Percentiles rank a stretch among this genome's conserved stretches.
Evolutionary conservation across 2,113 vertebrate species (phyloP).

Genomic region (Pogonocichla stellata): DNA sequence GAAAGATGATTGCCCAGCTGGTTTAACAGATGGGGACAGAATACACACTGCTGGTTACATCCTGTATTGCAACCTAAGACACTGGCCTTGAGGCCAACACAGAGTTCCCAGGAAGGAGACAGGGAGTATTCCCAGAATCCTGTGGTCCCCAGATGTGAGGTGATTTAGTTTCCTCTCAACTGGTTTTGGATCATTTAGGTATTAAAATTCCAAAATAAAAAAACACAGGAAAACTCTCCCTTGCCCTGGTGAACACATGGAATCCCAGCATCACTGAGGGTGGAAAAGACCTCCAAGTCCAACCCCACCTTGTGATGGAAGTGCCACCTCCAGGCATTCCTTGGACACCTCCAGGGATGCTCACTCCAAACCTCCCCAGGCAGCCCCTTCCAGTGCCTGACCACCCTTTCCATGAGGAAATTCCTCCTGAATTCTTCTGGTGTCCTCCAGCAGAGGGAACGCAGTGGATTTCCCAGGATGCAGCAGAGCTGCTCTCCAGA

Average conservation of each 20-base stretch:
- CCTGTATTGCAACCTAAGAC: no score
- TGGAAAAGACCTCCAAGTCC: neutral
- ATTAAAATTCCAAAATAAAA: neutral
- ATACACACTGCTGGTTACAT: no score
- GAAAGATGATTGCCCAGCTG: no score
- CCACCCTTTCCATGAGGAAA: neutral
- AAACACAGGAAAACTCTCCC: neutral
- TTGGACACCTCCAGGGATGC: neutral
- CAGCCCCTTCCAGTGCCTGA: neutral
- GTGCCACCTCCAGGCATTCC: neutral
- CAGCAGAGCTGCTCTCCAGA: neutral
- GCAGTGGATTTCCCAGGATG: rapidly evolving
- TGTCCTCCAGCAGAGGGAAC: neutral
- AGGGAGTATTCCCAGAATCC: neutral
- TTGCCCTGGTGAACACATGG: neutral
- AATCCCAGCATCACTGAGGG: neutral
- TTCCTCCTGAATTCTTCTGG: neutral
- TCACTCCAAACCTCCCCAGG: neutral
- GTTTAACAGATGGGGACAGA: no score
- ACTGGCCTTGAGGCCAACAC: neutral
- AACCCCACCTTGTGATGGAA: neutral
- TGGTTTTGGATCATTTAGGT: neutral
- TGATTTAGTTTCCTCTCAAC: neutral
- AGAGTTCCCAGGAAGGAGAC: neutral
- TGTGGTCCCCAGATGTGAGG: no score